Evolutionary conservation across 2,797 vertebrate species (phyloP).

Genomic region (Pitangus sulphuratus): DNA sequence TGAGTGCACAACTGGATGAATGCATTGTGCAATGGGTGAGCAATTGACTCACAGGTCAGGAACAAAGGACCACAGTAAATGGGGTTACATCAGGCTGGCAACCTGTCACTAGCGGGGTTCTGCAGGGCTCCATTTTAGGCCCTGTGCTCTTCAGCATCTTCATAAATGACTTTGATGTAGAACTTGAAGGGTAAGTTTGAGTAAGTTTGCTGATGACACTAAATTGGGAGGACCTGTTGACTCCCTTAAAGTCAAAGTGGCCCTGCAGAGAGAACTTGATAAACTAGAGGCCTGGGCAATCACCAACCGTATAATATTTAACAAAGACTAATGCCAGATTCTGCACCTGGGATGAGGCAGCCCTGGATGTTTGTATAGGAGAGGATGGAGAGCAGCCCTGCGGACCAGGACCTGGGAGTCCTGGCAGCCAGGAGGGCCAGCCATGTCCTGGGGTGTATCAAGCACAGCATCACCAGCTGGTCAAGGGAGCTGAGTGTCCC

Average conservation of each 20-base stretch:
- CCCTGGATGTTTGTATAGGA: no score
- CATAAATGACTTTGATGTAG: background rate
- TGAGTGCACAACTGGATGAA: background rate
- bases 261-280: background rate
- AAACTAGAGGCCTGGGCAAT: background rate
- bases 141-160: background rate
- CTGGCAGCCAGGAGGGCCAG: background rate
- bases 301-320: background rate
- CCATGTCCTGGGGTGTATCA: background rate
- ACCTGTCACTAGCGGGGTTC: background rate
- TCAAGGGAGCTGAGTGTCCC: background rate
- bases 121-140: background rate
- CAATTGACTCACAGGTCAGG: fast-evolving
- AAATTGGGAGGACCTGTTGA: background rate
- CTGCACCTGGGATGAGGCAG: background rate
- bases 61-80: no score
- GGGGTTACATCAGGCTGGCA: background rate
- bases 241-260: background rate
- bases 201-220: background rate
- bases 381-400: background rate
- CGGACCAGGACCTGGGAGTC: fast-evolving
- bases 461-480: fast-evolving
- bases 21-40: fast-evolving
- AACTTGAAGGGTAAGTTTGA: background rate
- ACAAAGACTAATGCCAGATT: fast-evolving